Evolutionary conservation across 2,888 invertebrate species (phyloP), one percentile per base, ranked within the genome.

Genomic region (Dolomedes plantarius): DNA sequence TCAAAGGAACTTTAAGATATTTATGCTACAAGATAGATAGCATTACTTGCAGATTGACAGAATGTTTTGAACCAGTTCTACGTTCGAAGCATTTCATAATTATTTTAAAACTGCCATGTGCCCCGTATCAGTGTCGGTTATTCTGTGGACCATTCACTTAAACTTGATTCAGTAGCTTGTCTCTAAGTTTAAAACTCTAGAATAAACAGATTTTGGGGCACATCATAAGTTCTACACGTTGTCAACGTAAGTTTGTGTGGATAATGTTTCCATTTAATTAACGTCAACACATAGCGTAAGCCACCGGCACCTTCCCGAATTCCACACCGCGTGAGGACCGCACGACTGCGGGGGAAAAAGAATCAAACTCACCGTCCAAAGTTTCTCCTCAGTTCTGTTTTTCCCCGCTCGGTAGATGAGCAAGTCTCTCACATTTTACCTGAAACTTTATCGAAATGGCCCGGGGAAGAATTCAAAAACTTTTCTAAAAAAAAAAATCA

Each of bases 341-440:
- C 46, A 73, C 65, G 50, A 73, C 19, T 32, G 68, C 80, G 73
- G 80, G 80, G 68, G 67, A 81, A 36, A 81, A 74, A 81, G 56
- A 81, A 56, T 31, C 19, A 36, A 39, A 81, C 80, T 81, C 80
- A 81, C 80, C 80, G 80, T 81, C 74, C 19, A 28, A 81, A 67
- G 73, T 67, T 74, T 64, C 56, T 27, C 39, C 32, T 50, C 19
- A 16, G 19, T 19, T 46, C 6, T 41, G 13, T 28, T 46, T 46
- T 71, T 16, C 39, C 41, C 31, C 11, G 5, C 29, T 11, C 5
- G 23, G 6, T 1, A 46, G 1, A 5, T 46, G 46, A 13, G 5
- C 6, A 71, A 23, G 41, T 50, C 50, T 67, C 46, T 65, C 46
- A 68, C 76, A 76, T 76, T 76, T 46, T 76, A 41, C 67, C 39